phyloP scores from a whole-genome alignment of 2,797 vertebrate genomes.

The Cichlasoma orientale region DNA sequence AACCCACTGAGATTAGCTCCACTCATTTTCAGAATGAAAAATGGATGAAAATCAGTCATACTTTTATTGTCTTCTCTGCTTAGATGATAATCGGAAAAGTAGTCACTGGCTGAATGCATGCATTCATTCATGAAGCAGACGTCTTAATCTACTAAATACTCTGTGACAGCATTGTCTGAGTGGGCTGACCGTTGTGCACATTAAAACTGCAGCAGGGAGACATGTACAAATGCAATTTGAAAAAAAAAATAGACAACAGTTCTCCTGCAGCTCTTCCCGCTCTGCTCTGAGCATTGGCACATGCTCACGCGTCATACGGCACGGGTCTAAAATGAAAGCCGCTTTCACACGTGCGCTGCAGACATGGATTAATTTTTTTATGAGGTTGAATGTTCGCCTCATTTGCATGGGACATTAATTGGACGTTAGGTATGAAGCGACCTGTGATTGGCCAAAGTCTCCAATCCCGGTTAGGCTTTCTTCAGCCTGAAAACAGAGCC shows the following conservation, averaged over 20 bases:
- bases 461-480: neutral
- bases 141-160: conserved; percentile 35
- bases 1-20: conserved; percentile 70
- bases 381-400: neutral
- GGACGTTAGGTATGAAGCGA: neutral
- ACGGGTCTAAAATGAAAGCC: conserved; percentile 1
- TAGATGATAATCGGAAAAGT: conserved; percentile 41
- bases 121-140: conserved; percentile 40
- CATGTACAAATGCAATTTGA: conserved; percentile 1
- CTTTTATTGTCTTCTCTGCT: conserved; percentile 61
- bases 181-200: neutral
- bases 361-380: neutral
- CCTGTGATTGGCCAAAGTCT: neutral
- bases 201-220: neutral
- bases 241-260: neutral
- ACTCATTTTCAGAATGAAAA: conserved; percentile 73
- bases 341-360: neutral
- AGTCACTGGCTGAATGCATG: conserved; percentile 23
- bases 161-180: conserved; percentile 1
- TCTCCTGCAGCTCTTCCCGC: neutral
- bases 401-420: neutral
- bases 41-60: conserved; percentile 69
- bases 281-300: neutral
- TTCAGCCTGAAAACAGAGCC: neutral
- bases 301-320: neutral